These are phyloP conservation scores for Parasteatoda tepidariorum DNA, from an alignment of 1,140 invertebrate genomes.

Conservation along the genomic window DNA sequence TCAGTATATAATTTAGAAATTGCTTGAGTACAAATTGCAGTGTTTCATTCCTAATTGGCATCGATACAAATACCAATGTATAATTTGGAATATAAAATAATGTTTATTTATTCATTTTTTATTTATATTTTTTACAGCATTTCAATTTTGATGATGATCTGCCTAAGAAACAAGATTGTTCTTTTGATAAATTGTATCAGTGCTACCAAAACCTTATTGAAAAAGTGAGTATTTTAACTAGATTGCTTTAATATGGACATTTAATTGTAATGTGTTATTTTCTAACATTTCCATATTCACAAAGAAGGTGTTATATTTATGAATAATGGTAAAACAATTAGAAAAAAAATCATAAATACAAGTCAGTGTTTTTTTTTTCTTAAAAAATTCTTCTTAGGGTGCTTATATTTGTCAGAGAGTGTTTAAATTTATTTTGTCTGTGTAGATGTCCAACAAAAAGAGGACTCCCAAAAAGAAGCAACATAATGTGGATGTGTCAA, in stretches of 20 bases:
- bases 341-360: neutral
- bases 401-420: too few species aligned
- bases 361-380: neutral
- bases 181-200: conserved; percentile 8
- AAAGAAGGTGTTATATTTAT: neutral
- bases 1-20: neutral
- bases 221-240: neutral
- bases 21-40: neutral
- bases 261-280: neutral
- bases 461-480: conserved; percentile 36
- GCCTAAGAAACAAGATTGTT: conserved; percentile 25
- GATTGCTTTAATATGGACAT: neutral
- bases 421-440: too few species aligned
- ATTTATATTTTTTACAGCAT: neutral
- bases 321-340: neutral
- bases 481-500: neutral
- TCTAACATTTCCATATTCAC: neutral
- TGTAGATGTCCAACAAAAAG: conserved; percentile 63
- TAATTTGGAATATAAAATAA: neutral
- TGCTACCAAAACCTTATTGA: neutral
- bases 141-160: neutral
- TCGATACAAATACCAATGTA: neutral
- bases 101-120: neutral
- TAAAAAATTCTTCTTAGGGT: neutral
- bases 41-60: neutral